Evolutionary conservation across 2,113 vertebrate species (phyloP), one percentile per base, ranked within the genome.

Genomic region (Monopterus albus): DNA sequence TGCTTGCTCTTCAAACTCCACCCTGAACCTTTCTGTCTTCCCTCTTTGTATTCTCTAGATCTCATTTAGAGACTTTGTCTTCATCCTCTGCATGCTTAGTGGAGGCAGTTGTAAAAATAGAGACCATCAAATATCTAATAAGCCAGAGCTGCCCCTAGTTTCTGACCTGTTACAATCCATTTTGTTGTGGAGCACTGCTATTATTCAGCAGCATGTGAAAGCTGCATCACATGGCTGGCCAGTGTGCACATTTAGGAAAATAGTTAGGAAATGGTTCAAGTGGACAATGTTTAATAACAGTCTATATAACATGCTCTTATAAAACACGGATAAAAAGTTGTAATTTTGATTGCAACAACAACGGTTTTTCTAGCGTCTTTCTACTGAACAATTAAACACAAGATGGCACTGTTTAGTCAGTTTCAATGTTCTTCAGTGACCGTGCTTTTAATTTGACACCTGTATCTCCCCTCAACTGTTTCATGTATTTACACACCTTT

Each of bases 1-100:
- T 95, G 94, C 95, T 94, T 87, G 89, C 93, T 94, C 94, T 92
- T 85, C 91, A 79, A 86, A 85, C 88, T 84, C 81, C 79, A 83
- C 81, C 87, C 86, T 86, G 49, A 92, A 88, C 90, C 87, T 92
- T 89, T 88, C 86, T 87, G 79, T 67, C 91, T 92, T 94, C 89
- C 67, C 88, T 56, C 75, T 87, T 92, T 91, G 72, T 87, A 20
- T 78, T 74, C 67, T 28, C 47, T 7, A 73, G 46, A 86, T 81
- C 79, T 84, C 68, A 85, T 88, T 84, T 85, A 53, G 47, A 75
- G 57, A 78, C 70, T 75, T 78, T 60, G 64, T 68, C 53, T 82
- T 57, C 71, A 64, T 63, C 52, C 31, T 70, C 77, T 79, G 28
- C 6, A 17, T 70, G 52, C 56, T 43, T 51, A 39, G n/a, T 57